A percentile compares a stretch with the other conserved stretches of the same genome.
Evolutionary conservation across 2,888 invertebrate genomes (phyloP).

Genomic region (Halictus ligatus): DNA sequence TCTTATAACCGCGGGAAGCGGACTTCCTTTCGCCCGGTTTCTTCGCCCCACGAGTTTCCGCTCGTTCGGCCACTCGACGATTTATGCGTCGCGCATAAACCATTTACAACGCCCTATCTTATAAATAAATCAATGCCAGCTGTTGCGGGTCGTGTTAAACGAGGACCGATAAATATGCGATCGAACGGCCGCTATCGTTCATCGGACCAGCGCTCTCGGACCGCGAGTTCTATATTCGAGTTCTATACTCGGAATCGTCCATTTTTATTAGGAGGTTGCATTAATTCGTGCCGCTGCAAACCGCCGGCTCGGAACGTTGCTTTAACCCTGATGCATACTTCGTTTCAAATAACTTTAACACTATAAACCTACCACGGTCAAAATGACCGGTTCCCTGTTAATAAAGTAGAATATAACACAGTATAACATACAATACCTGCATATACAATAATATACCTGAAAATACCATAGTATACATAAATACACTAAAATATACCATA

Average conservation of each 20-base stretch:
- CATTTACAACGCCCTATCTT: slow-evolving; percentile 59
- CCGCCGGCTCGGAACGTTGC: no score
- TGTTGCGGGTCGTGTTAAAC: slow-evolving; percentile 46
- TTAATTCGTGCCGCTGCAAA: no score
- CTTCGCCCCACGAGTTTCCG: slow-evolving; percentile 13
- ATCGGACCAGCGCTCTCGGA: slow-evolving; percentile 47
- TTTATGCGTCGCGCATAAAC: slow-evolving; percentile 66
- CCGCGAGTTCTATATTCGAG: slow-evolving; percentile 13
- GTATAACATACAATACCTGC: no score
- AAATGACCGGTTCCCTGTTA: no score
- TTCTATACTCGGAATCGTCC: neutral
- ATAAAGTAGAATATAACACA: no score
- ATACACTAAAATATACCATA: no score
- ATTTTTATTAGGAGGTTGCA: neutral
- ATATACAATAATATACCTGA: no score
- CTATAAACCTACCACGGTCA: no score
- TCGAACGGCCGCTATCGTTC: slow-evolving; percentile 44
- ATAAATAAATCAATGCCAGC: slow-evolving; percentile 57
- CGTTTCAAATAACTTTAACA: no score
- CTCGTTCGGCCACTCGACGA: slow-evolving; percentile 42
- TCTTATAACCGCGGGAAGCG: slow-evolving; percentile 34
- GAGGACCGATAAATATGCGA: slow-evolving; percentile 52
- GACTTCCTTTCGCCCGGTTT: slow-evolving; percentile 25
- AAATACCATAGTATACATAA: no score
- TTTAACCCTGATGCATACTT: no score